phyloP scores from a whole-genome alignment of 2,888 invertebrate genomes.

The Agrochola lota region DNA sequence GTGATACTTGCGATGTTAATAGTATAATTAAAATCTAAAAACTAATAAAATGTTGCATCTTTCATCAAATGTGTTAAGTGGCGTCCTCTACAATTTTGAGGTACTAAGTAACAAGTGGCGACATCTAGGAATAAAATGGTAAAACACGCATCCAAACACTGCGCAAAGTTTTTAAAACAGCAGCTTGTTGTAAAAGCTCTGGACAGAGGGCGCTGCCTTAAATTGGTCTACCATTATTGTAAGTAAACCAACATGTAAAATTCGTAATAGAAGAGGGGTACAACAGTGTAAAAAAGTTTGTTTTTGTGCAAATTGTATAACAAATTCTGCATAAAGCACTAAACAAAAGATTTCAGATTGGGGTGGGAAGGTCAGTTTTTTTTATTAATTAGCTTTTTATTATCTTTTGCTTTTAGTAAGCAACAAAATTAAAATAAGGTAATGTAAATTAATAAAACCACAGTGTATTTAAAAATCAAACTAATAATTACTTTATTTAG shows the following conservation, averaged over 20 bases:
- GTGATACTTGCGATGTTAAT: neutral
- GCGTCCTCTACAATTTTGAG: constrained; percentile 15
- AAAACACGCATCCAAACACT: neutral
- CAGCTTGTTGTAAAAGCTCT: neutral
- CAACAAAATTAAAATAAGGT: neutral
- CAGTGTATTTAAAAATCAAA: constrained; percentile 75
- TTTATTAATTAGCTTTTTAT: neutral
- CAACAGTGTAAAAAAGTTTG: too few species aligned
- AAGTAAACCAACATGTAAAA: neutral
- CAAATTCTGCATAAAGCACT: neutral
- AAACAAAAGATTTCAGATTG: neutral
- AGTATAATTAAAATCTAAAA: too few species aligned
- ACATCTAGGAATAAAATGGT: constrained; percentile 7
- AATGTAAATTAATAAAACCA: constrained; percentile 58
- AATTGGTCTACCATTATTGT: neutral
- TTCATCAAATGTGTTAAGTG: neutral
- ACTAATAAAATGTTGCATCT: neutral
- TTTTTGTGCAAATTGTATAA: neutral
- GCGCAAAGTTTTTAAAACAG: neutral
- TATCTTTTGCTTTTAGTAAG: neutral
- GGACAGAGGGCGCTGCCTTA: constrained; percentile 31
- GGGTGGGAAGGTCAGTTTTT: neutral
- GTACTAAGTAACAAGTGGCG: neutral
- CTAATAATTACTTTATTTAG: constrained; percentile 79
- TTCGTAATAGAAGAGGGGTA: neutral